Percentiles rank a stretch among this genome's conserved stretches.
phyloP scores from a whole-genome alignment of 30 jellyfish, hydroid and myxozoan genomes.

The Calvadosia cruxmelitensis region DNA sequence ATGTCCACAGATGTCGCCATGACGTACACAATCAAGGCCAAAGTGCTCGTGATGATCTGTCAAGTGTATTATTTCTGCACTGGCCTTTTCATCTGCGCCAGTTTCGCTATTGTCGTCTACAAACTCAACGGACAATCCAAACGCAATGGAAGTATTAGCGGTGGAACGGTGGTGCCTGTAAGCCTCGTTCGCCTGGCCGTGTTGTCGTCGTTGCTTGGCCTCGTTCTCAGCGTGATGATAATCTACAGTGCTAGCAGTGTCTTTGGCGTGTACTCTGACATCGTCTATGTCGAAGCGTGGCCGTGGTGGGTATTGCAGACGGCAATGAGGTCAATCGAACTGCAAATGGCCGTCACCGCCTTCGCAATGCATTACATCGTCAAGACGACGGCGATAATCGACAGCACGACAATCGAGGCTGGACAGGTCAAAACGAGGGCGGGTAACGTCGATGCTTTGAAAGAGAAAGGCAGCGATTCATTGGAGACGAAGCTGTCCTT shows the following conservation, averaged over 20 bases:
- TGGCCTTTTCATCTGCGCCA: background rate
- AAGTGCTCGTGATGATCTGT: background rate
- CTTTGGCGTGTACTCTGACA: background rate
- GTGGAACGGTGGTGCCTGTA: background rate
- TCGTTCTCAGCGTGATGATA: background rate
- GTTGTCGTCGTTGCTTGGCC: background rate
- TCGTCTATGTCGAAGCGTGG: background rate
- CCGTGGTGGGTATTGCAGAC: background rate
- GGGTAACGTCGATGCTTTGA: no score
- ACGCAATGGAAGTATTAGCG: background rate
- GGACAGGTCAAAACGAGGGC: no score
- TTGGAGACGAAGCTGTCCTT: no score
- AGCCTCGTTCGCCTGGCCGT: background rate
- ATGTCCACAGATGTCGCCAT: background rate
- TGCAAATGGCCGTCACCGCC: background rate
- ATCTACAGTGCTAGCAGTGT: conserved; percentile 1
- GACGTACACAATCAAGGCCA: background rate
- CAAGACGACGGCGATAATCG: no score
- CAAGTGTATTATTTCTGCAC: background rate
- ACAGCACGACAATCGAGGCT: no score
- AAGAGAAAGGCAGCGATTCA: no score
- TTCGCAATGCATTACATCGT: background rate
- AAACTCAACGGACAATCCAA: no score
- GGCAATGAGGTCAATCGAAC: background rate
- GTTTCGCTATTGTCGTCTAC: background rate